These are phyloP conservation scores for Caenorhabditis sp. DNA, from an alignment of 2,888 invertebrate genomes.

Conservation along the genomic window DNA sequence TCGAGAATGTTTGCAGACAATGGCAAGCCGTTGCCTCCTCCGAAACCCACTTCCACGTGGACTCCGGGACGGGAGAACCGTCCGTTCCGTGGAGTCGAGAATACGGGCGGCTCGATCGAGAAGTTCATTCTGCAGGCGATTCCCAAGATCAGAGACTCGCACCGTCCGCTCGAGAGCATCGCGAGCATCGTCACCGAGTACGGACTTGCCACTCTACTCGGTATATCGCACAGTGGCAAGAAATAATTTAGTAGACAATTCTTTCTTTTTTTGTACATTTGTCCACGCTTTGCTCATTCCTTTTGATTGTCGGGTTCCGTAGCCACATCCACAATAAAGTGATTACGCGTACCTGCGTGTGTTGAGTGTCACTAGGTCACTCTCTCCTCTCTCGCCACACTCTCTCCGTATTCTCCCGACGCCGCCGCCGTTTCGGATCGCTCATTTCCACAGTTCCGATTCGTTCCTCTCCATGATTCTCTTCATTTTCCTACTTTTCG, in stretches of 20 bases:
- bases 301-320: not conserved
- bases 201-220: conserved; percentile 61
- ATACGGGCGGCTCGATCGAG: conserved; percentile 73
- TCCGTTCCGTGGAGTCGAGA: conserved; percentile 73
- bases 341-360: not conserved
- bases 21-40: conserved; percentile 54
- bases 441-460: not conserved
- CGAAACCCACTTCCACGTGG: conserved; percentile 72
- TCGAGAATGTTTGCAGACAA: conserved; percentile 31
- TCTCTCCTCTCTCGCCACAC: conserved; percentile 4
- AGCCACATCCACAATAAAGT: conserved; percentile 2
- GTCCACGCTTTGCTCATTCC: not conserved
- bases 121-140: conserved; percentile 77
- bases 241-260: not conserved
- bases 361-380: conserved; percentile 41
- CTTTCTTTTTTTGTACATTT: conserved; percentile 11
- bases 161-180: conserved; percentile 64
- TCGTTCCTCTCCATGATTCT: not conserved
- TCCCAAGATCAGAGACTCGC: conserved; percentile 68
- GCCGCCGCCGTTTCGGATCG: conserved; percentile 18
- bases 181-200: conserved; percentile 67
- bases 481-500: conserved; percentile 3
- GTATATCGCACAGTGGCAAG: conserved; percentile 55
- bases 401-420: not conserved
- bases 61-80: conserved; percentile 76